These are phyloP conservation scores for Microplitis manilae DNA, from an alignment of 2,888 invertebrate species.

Conservation along the genomic window DNA sequence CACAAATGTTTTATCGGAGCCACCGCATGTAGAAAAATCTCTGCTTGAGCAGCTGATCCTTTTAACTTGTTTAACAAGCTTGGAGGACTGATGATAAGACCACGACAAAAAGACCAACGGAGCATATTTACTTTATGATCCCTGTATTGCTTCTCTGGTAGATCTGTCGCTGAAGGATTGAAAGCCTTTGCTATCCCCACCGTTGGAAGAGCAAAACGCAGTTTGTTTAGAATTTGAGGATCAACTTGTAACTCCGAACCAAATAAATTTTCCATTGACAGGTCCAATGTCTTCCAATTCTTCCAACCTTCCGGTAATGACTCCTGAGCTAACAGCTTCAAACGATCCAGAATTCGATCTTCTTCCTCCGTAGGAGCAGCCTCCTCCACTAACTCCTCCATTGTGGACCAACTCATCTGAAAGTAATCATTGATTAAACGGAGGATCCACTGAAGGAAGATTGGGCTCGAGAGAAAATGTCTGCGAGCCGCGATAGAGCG, in stretches of 20 bases:
- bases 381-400: neutral
- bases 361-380: neutral
- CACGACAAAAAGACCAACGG: neutral
- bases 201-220: neutral
- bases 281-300: neutral
- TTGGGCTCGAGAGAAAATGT: neutral
- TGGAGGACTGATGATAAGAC: slow-evolving; percentile 6
- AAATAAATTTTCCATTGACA: neutral
- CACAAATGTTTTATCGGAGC: neutral
- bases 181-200: neutral
- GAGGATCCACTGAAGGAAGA: neutral
- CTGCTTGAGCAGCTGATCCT: slow-evolving; percentile 12
- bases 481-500: neutral
- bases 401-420: neutral
- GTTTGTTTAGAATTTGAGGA: neutral
- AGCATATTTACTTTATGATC: neutral
- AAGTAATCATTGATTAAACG: neutral
- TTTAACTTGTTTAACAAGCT: neutral
- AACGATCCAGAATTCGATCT: neutral
- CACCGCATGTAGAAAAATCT: neutral
- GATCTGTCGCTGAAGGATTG: neutral
- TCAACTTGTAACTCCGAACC: neutral
- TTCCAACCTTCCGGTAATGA: neutral
- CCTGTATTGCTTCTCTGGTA: neutral
- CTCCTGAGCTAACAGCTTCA: neutral